phyloP scores from a whole-genome alignment of 2,113 vertebrate genomes.

The Hydropotes inermis region DNA sequence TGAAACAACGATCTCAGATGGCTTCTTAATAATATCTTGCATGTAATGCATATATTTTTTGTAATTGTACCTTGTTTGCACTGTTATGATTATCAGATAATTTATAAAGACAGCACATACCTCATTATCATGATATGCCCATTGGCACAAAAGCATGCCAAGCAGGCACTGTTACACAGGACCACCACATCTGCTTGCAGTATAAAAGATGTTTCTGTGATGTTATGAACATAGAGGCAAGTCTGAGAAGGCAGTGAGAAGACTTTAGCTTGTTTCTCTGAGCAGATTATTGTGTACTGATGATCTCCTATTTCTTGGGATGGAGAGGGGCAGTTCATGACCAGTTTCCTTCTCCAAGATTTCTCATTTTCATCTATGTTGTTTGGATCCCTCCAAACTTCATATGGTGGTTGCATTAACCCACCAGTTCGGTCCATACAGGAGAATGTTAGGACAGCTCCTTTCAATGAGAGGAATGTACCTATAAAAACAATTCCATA shows the following conservation, averaged over 20 bases:
- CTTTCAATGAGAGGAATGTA: slow-evolving; percentile 91
- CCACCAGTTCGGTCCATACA: slow-evolving; percentile 91
- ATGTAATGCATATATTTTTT: background rate
- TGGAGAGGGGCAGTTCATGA: slow-evolving; percentile 89
- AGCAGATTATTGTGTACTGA: slow-evolving; percentile 95
- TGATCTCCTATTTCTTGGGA: slow-evolving; percentile 93
- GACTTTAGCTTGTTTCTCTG: slow-evolving; percentile 98
- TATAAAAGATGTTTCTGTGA: slow-evolving; percentile 98
- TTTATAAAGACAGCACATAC: slow-evolving; percentile 82
- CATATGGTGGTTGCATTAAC: slow-evolving; percentile 89
- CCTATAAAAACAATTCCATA: slow-evolving; percentile 81
- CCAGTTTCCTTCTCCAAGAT: slow-evolving; percentile 89
- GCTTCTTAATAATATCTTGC: background rate
- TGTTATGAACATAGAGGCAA: slow-evolving; percentile 96
- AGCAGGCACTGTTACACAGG: slow-evolving; percentile 91
- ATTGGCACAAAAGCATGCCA: slow-evolving; percentile 98
- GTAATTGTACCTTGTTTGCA: background rate
- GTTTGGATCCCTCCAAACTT: slow-evolving; percentile 94
- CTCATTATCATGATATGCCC: slow-evolving; percentile 98
- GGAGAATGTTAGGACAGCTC: slow-evolving; percentile 90
- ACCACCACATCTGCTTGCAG: slow-evolving; percentile 92
- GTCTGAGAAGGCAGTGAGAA: slow-evolving; percentile 97
- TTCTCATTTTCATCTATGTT: slow-evolving; percentile 89
- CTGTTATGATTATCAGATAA: slow-evolving; percentile 32
- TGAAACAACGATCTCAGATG: background rate